Evolutionary conservation across 2,888 invertebrate species (phyloP), one percentile per base, ranked within the genome.

Genomic region (Chironomus tentans): DNA sequence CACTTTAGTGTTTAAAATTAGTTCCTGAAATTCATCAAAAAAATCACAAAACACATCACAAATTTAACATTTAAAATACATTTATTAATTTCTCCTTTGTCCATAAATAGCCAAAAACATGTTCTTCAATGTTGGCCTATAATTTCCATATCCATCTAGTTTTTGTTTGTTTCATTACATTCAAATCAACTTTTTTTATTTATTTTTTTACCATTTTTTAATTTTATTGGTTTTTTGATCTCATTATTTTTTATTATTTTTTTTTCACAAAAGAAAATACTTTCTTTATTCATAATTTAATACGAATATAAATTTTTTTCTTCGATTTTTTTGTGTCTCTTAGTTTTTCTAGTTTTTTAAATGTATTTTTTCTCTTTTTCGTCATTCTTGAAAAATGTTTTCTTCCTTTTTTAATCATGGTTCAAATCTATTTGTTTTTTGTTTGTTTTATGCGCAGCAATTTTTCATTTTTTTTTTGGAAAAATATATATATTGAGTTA

Each of bases 21-120:
- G 3, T 5, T 38, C 38, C 38, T 38, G 10, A 38, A 38, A 38
- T 4, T 10, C 7, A 38, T 38, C 4, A 38, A 38, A 38, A 38
- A 38, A 38, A 24, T 46, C 28, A 69, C 62, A 74, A 28, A 46
- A 18, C 50, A 48, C 69, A 48, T 69, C n/a, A n/a, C n/a, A n/a
- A n/a, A n/a, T 48, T 61, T 75, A 78, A 78, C 78, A 78, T 78
- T 78, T 77, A 78, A 78, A 78, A 78, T 78, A 78, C 78, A 78
- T 78, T 78, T 78, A 78, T 78, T 78, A 76, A 74, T 76, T 77
- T 77, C 77, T 70, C 69, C 72, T 61, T 76, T 73, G 70, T 71
- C 61, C 56, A 28, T 12, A 50, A 71, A 71, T 38, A 21, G 71
- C 56, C 71, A 71, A 56, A 24, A 65, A 48, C 38, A 21, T 70